These are phyloP conservation scores for Sebastes fasciatus DNA, from an alignment of 2,113 vertebrate genomes.

Conservation along the genomic window DNA sequence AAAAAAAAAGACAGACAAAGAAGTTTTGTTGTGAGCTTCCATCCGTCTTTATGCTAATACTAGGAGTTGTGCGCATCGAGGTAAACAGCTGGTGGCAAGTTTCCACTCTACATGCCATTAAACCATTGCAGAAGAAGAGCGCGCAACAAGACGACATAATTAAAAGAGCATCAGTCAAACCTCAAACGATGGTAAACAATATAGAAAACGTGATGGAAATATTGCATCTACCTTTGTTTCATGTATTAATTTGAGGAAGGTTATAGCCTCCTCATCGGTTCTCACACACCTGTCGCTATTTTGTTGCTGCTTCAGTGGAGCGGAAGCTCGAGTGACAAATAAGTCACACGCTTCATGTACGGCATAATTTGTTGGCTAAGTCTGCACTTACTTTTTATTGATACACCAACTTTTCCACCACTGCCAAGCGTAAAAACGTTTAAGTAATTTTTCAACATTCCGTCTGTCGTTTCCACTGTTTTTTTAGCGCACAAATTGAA, in stretches of 20 bases:
- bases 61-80: neutral
- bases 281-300: neutral
- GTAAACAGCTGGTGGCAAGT: neutral
- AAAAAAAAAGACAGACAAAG: neutral
- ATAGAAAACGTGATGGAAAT: neutral
- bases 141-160: neutral
- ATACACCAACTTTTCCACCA: neutral
- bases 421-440: neutral
- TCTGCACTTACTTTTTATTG: neutral
- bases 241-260: neutral
- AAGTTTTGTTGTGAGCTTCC: neutral
- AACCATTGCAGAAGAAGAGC: neutral
- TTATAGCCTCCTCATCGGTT: neutral
- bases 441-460: neutral
- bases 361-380: neutral
- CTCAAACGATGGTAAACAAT: neutral
- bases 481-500: neutral
- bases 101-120: neutral
- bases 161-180: neutral
- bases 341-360: neutral
- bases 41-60: neutral
- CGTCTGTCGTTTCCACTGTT: neutral
- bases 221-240: constrained; percentile 1
- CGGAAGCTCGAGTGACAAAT: neutral
- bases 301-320: neutral